phyloP scores from a whole-genome alignment of 2,113 vertebrate species.

The Mormyrus iriodes region DNA sequence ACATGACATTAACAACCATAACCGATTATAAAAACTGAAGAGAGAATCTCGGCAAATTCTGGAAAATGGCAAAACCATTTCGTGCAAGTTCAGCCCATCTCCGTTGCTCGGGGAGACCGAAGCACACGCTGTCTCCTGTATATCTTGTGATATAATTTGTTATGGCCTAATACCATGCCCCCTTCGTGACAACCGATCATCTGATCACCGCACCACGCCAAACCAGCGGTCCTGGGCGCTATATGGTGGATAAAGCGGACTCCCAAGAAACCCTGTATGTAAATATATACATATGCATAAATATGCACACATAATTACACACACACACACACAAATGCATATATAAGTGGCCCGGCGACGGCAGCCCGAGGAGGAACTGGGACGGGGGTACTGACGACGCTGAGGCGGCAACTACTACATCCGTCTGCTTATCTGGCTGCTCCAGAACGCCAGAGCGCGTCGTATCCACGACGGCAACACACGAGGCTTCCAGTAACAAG shows the following conservation, averaged over 20 bases:
- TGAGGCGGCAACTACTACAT: neutral
- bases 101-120: neutral
- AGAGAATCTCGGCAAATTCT: neutral
- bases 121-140: neutral
- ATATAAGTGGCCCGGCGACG: slow-evolving; percentile 50
- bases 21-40: neutral
- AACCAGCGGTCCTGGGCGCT: neutral
- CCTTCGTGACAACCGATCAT: slow-evolving; percentile 8
- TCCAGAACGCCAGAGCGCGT: slow-evolving; percentile 60
- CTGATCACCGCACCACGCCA: neutral
- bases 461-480: slow-evolving; percentile 53
- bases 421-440: slow-evolving; percentile 69
- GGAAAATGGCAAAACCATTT: neutral
- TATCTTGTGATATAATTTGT: slow-evolving; percentile 20
- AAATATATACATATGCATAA: neutral
- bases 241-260: neutral
- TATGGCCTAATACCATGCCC: slow-evolving; percentile 1
- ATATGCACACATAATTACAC: neutral
- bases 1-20: neutral
- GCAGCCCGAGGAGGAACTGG: slow-evolving; percentile 54
- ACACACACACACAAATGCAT: neutral
- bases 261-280: neutral
- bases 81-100: neutral
- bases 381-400: slow-evolving; percentile 50
- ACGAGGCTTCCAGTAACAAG: slow-evolving; percentile 51